Evolutionary conservation across 2,113 vertebrate genomes (phyloP), one percentile per base, ranked within the genome.

Genomic region (Aphyosemion australe): DNA sequence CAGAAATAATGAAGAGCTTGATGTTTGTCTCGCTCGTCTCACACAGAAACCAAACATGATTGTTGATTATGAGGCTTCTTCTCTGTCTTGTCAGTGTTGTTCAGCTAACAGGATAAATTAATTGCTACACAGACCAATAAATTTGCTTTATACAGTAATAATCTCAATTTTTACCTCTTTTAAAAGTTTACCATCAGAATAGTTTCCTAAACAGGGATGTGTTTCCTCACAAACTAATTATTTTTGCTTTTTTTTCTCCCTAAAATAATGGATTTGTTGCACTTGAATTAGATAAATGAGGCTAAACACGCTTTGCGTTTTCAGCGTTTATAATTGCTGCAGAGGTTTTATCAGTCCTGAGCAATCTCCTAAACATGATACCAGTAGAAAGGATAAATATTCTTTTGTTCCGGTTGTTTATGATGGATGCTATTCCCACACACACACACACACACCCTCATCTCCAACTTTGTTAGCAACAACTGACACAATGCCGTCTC

Each of bases 221-320:
- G 42, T 78, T 77, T 84, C 58, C 55, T 37, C 37, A 55, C 54
- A 45, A 49, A 51, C 20, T 74, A 72, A 74, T 88, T 82, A 61
- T 61, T 80, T 47, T 48, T 78, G 37, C 45, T 65, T 62, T 76
- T 81, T 76, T 81, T 76, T 37, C 26, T 26, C 26, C 26, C 26
- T 26, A 26, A 77, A 79, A 75, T 75, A 77, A 84, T 75, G 34
- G 54, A 74, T 85, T 73, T 82, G 6, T 58, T 61, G 37, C 59
- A 65, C 71, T 82, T 72, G 43, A 75, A 73, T 84, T 75, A 80
- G 43, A 74, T 82, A 43, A 74, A 84, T 61, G 34, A 56, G 52
- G 47, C 81, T 76, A 62, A 26, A 19, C 61, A 74, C 14, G 49
- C 48, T 55, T 83, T 78, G 54, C 31, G 51, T 68, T 68, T 81